A percentile compares a stretch with the other conserved stretches of the same genome.
phyloP scores from a whole-genome alignment of 2,113 vertebrate species.

The Lonchura striata region DNA sequence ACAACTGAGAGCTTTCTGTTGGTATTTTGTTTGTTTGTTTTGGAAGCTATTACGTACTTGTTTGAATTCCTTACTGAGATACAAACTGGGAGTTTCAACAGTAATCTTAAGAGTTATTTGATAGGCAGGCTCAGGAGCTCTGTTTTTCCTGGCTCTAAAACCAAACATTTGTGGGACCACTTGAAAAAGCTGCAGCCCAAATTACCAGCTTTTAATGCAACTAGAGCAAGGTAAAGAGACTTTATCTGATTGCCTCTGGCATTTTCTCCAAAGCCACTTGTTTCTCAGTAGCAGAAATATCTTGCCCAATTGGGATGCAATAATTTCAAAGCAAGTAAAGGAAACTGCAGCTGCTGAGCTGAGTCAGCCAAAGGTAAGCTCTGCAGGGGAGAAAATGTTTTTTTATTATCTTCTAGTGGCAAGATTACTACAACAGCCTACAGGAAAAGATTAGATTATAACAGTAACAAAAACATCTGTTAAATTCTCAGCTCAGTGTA shows the following conservation, averaged over 20 bases:
- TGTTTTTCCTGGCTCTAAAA: background rate
- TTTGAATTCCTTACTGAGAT: background rate
- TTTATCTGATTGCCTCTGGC: constrained; percentile 13
- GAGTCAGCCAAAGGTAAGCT: constrained; percentile 65
- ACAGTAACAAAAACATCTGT: constrained; percentile 53
- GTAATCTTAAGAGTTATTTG: background rate
- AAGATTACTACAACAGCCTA: constrained; percentile 44
- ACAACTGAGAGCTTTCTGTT: background rate
- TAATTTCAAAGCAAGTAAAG: constrained; percentile 51
- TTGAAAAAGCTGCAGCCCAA: background rate
- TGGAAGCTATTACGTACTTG: background rate
- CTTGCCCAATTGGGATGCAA: constrained; percentile 36
- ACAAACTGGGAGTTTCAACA: background rate
- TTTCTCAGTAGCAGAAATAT: constrained; percentile 35
- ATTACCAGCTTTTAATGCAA: background rate
- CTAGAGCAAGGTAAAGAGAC: background rate
- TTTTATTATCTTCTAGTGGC: constrained; percentile 57
- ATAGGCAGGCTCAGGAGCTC: background rate
- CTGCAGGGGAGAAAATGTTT: constrained; percentile 56
- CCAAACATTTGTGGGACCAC: background rate
- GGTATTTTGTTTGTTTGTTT: background rate
- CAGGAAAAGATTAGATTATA: constrained; percentile 55
- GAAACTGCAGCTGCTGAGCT: constrained; percentile 55
- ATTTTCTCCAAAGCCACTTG: constrained; percentile 32
- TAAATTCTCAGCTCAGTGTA: constrained; percentile 24